These are phyloP conservation scores for Melinopterus prodromus DNA, from an alignment of 2,888 invertebrate species.

Conservation along the genomic window DNA sequence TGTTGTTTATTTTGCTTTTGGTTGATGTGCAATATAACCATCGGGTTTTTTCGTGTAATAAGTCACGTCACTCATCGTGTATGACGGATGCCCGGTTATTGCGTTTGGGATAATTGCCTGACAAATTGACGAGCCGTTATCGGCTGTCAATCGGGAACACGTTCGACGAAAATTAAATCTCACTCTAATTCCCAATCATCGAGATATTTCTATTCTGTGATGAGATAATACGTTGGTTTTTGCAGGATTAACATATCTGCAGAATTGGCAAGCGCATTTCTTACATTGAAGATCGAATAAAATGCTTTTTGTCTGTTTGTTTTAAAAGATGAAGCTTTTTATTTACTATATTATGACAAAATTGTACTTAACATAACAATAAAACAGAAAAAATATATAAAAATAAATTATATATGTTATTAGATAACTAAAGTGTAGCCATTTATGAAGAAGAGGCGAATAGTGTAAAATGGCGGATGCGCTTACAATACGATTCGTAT, in stretches of 20 bases:
- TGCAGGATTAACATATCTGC: too few species aligned
- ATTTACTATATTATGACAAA: too few species aligned
- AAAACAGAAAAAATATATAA: too few species aligned
- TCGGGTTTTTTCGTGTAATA: background rate
- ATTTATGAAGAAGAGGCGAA: background rate
- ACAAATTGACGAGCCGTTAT: background rate
- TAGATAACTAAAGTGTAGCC: background rate
- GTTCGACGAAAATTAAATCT: background rate
- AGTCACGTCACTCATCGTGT: background rate
- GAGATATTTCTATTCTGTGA: too few species aligned
- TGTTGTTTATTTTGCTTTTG: slow-evolving; percentile 4
- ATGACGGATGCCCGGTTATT: background rate
- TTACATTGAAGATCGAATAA: too few species aligned
- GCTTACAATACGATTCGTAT: background rate
- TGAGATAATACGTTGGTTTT: too few species aligned
- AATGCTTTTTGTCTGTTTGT: too few species aligned
- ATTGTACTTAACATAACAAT: too few species aligned
- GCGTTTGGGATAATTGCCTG: background rate
- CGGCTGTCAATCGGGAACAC: background rate
- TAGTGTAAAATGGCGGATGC: background rate
- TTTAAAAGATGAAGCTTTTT: too few species aligned
- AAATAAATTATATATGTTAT: too few species aligned
- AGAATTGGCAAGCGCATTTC: too few species aligned
- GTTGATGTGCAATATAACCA: background rate
- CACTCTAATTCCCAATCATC: background rate